A percentile compares a stretch with the other conserved stretches of the same genome.
Conservation (phyloP, 2,797 vertebrate genomes). For the Chrysocyon brachyurus region DNA sequence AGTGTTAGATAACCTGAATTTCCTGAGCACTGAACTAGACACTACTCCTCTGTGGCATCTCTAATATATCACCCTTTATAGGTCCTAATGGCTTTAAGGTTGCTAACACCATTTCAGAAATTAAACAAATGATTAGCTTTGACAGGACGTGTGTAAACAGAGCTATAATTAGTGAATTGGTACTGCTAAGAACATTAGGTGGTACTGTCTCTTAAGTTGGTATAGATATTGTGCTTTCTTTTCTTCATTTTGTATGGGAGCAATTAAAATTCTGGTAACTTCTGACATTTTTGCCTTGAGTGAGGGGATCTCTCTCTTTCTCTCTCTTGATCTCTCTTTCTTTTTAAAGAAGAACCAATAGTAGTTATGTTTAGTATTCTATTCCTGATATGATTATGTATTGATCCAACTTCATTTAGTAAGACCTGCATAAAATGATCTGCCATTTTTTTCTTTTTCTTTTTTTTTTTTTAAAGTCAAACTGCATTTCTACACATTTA, state of each 20-base stretch:
- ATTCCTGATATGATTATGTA: neutral
- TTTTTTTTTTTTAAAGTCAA: conserved; percentile 16
- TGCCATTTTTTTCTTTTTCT: neutral
- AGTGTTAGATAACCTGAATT: conserved; percentile 29
- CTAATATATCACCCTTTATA: neutral
- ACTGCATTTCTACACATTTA: neutral
- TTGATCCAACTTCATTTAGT: conserved; percentile 28
- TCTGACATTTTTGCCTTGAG: conserved; percentile 5
- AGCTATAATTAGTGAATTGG: neutral
- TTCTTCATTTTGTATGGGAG: neutral
- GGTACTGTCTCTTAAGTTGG: neutral
- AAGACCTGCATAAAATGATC: neutral
- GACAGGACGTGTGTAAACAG: neutral
- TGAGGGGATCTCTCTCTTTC: neutral
- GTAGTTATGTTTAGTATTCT: neutral
- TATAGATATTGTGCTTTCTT: neutral
- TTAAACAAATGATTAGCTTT: conserved; percentile 22
- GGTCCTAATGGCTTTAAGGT: conserved; percentile 7
- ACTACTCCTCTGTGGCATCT: neutral
- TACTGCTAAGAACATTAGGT: neutral
- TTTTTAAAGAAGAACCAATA: neutral
- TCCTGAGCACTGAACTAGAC: neutral
- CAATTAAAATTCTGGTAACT: neutral
- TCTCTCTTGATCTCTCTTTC: neutral
- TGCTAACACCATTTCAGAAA: neutral